Conservation (phyloP, 2,113 vertebrate species). For the Ophthalmolycus amberensis region DNA sequence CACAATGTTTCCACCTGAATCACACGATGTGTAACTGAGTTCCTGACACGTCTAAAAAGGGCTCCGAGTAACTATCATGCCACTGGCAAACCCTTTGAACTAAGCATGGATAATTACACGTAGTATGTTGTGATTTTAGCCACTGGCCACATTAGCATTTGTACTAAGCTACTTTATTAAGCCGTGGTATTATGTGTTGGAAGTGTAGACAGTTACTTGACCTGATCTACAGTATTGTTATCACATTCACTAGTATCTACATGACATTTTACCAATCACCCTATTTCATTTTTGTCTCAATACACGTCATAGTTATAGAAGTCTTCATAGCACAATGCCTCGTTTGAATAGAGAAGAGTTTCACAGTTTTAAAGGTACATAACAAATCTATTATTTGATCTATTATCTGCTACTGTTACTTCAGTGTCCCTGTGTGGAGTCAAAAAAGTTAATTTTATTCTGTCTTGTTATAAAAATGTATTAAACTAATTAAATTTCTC, state of each 20-base stretch:
- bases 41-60: constrained; percentile 19
- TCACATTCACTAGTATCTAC: neutral
- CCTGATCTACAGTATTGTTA: neutral
- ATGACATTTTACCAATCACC: neutral
- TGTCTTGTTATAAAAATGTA: neutral
- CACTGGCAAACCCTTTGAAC: constrained; percentile 22
- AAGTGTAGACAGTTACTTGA: neutral
- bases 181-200: neutral
- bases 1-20: constrained; percentile 52
- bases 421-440: neutral
- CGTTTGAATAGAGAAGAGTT: neutral
- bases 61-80: neutral
- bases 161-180: neutral
- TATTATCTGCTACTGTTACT: neutral
- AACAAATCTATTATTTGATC: neutral
- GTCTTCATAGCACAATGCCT: neutral
- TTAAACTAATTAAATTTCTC: neutral
- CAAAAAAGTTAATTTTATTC: neutral
- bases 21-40: constrained; percentile 1
- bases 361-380: neutral
- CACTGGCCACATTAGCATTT: neutral
- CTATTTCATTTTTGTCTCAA: neutral
- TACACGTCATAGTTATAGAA: neutral
- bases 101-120: constrained; percentile 21
- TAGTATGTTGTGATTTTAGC: constrained; percentile 31